Conservation (phyloP, 2,113 vertebrate species). For the Solea solea region DNA sequence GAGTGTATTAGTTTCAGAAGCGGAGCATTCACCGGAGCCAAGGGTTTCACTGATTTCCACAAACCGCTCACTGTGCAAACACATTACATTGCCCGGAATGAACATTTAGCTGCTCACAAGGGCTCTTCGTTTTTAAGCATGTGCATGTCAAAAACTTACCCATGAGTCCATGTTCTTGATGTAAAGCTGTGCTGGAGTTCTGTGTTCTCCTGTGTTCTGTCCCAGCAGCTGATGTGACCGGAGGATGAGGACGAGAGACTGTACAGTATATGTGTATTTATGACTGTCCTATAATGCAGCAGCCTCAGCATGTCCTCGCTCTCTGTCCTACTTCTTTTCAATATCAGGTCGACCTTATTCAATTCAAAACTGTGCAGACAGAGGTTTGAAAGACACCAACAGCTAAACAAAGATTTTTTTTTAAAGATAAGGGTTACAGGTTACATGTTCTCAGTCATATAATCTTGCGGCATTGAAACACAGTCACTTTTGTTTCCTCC, state of each 20-base stretch:
- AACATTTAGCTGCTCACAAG: not conserved
- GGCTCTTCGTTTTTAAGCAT: not conserved
- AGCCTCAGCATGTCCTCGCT: conserved; percentile 66
- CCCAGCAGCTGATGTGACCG: conserved; percentile 11
- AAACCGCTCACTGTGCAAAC: not conserved
- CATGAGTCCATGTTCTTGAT: conserved; percentile 57
- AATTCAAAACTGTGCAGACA: conserved; percentile 24
- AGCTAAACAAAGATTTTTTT: conserved; percentile 2
- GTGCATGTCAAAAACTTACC: conserved; percentile 56
- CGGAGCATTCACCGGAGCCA: not conserved
- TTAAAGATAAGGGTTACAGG: not conserved
- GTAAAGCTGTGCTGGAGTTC: conserved; percentile 30
- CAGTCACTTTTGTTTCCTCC: no score
- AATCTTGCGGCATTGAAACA: no score
- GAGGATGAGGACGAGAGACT: conserved; percentile 22
- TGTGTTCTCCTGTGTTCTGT: conserved; percentile 5
- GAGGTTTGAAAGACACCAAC: conserved; percentile 18
- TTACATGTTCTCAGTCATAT: no score
- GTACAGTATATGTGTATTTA: conserved; percentile 62
- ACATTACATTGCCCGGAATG: not conserved
- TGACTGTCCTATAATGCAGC: conserved; percentile 70
- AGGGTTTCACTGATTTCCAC: not conserved
- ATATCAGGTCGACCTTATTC: conserved; percentile 64
- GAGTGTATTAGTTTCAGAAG: conserved; percentile 23
- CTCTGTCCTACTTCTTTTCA: conserved; percentile 67